Percentiles rank a stretch among this genome's conserved stretches.
phyloP scores from a whole-genome alignment of 2,797 vertebrate species.

The Phataginus tricuspis region DNA sequence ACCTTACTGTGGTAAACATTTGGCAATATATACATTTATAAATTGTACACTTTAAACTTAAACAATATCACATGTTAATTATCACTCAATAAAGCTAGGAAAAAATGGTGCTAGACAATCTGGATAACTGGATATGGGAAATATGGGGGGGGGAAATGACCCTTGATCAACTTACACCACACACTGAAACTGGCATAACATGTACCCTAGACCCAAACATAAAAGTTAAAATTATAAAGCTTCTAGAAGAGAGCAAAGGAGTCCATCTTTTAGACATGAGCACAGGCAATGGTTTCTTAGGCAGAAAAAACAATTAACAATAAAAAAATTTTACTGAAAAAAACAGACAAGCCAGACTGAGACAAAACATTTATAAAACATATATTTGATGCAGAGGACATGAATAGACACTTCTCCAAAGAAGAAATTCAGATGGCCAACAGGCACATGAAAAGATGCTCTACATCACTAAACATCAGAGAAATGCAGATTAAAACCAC shows the following conservation, averaged over 20 bases:
- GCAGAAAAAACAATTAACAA: not conserved
- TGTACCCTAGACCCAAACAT: not conserved
- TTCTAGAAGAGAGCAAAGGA: not conserved
- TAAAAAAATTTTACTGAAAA: not conserved
- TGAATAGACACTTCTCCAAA: no score
- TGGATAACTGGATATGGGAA: not conserved
- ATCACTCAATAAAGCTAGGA: not conserved
- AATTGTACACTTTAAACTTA: not conserved
- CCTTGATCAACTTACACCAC: not conserved
- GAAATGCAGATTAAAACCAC: no score
- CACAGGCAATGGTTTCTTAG: not conserved
- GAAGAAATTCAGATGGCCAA: no score
- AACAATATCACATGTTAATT: not conserved
- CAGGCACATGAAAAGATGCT: no score
- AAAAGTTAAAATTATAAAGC: not conserved
- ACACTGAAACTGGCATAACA: slow-evolving; percentile 22
- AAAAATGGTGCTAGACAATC: not conserved
- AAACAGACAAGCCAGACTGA: not conserved
- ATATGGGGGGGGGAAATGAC: not conserved
- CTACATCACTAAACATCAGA: no score
- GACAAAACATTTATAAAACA: not conserved
- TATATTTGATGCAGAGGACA: not conserved
- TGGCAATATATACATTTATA: not conserved
- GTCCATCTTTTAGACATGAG: not conserved
- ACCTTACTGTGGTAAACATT: not conserved